Percentiles rank a stretch among this genome's conserved stretches.
Conservation (phyloP, 2,888 invertebrate species). For the Mythimna pallens region DNA sequence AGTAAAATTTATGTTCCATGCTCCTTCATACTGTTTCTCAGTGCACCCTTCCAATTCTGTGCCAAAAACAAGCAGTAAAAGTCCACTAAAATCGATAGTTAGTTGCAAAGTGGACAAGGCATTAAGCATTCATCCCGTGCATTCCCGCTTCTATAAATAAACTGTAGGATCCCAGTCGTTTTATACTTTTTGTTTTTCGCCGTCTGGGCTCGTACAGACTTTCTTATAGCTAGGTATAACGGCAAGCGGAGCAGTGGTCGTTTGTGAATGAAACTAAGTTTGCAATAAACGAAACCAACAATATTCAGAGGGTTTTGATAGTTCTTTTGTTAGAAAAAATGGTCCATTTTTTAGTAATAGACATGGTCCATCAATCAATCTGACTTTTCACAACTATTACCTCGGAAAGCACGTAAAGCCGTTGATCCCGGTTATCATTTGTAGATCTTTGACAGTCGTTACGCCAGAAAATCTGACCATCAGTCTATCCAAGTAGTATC, state of each 20-base stretch:
- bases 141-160: slow-evolving; percentile 65
- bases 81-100: slow-evolving; percentile 33
- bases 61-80: slow-evolving; percentile 31
- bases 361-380: not conserved
- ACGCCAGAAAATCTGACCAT: too few relatives aligned
- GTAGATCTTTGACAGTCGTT: too few relatives aligned
- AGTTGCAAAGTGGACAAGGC: slow-evolving; percentile 53
- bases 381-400: too few relatives aligned
- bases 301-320: not conserved
- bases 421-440: too few relatives aligned
- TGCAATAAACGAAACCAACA: not conserved
- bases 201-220: slow-evolving; percentile 45
- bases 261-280: not conserved
- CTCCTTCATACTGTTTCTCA: not conserved
- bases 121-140: slow-evolving; percentile 61
- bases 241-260: not conserved
- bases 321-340: not conserved
- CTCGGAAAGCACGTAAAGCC: too few relatives aligned
- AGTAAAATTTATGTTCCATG: slow-evolving; percentile 7
- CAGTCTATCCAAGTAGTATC: too few relatives aligned
- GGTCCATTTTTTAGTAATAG: not conserved
- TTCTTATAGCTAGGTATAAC: slow-evolving; percentile 37
- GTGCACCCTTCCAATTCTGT: not conserved
- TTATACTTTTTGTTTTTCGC: slow-evolving; percentile 57
- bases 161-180: slow-evolving; percentile 49